Conservation (phyloP, 1,140 invertebrate genomes). For the Macrosteles quadrilineatus region DNA sequence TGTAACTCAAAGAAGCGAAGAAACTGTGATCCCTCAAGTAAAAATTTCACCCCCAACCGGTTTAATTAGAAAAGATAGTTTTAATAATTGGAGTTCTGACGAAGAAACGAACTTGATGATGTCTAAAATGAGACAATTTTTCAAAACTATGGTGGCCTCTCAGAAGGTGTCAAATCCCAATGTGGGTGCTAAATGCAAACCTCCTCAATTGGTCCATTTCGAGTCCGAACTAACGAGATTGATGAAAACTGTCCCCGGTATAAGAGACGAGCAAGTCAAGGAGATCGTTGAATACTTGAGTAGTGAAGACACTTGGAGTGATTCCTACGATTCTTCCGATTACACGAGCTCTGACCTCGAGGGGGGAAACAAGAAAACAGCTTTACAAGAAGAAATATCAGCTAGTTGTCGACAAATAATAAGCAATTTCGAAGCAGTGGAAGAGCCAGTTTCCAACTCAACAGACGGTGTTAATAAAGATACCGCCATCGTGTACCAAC, state of each 20-base stretch:
- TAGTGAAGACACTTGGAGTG: slow-evolving; percentile 90
- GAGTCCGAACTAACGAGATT: slow-evolving; percentile 84
- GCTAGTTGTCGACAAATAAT: slow-evolving; percentile 87
- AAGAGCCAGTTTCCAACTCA: slow-evolving; percentile 48
- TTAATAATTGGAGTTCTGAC: slow-evolving; percentile 91
- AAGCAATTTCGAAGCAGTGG: slow-evolving; percentile 75
- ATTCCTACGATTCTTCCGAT: slow-evolving; percentile 88
- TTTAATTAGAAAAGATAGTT: slow-evolving; percentile 80
- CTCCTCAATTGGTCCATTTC: slow-evolving; percentile 82
- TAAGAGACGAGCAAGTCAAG: slow-evolving; percentile 84
- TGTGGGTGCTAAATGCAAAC: slow-evolving; percentile 55
- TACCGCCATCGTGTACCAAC: slow-evolving; percentile 80
- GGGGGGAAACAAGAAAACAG: slow-evolving; percentile 63
- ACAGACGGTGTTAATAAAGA: slow-evolving; percentile 61
- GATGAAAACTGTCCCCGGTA: slow-evolving; percentile 90
- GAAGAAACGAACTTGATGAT: slow-evolving; percentile 94
- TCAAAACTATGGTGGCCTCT: slow-evolving; percentile 77
- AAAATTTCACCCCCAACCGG: slow-evolving; percentile 51
- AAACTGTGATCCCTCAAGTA: slow-evolving; percentile 17
- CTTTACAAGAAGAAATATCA: slow-evolving; percentile 80
- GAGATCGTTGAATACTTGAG: slow-evolving; percentile 90
- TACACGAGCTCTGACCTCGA: slow-evolving; percentile 88
- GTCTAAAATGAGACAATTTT: slow-evolving; percentile 90
- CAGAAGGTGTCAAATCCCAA: slow-evolving; percentile 46
- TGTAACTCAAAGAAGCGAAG: slow-evolving; percentile 33